Evolutionary conservation across 2,888 invertebrate species (phyloP).

Genomic region (Agrilus cyanescens): DNA sequence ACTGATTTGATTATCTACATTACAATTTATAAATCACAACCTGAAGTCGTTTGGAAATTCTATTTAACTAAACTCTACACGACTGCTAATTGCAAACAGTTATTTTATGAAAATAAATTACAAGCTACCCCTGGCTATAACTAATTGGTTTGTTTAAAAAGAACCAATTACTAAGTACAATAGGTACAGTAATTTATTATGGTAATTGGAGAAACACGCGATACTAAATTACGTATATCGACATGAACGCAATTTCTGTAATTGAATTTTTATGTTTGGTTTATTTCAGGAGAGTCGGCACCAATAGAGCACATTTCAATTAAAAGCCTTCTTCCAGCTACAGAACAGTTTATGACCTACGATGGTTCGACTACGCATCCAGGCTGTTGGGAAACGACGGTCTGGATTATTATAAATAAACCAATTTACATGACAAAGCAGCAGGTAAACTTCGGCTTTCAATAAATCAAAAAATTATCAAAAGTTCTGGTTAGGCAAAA

Average conservation of each 20-base stretch:
- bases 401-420: slow-evolving; percentile 96
- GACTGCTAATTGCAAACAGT: too few species aligned
- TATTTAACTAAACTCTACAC: too few species aligned
- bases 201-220: not conserved
- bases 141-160: too few species aligned
- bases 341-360: slow-evolving; percentile 92
- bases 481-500: too few species aligned
- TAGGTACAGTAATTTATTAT: too few species aligned
- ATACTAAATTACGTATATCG: not conserved
- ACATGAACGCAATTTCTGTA: not conserved
- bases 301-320: slow-evolving; percentile 78
- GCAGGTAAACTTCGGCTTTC: slow-evolving; percentile 52
- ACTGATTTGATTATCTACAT: too few species aligned
- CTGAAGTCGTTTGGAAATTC: too few species aligned
- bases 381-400: slow-evolving; percentile 98
- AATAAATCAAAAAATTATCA: too few species aligned
- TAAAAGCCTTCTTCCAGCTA: slow-evolving; percentile 77
- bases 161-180: too few species aligned
- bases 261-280: slow-evolving; percentile 7
- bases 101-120: too few species aligned
- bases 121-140: too few species aligned
- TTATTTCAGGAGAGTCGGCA: slow-evolving; percentile 61
- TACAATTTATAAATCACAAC: too few species aligned
- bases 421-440: slow-evolving; percentile 93
- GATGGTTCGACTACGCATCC: slow-evolving; percentile 97